These are phyloP conservation scores for Oscheius onirici DNA, from an alignment of 2,888 invertebrate genomes.

Conservation along the genomic window DNA sequence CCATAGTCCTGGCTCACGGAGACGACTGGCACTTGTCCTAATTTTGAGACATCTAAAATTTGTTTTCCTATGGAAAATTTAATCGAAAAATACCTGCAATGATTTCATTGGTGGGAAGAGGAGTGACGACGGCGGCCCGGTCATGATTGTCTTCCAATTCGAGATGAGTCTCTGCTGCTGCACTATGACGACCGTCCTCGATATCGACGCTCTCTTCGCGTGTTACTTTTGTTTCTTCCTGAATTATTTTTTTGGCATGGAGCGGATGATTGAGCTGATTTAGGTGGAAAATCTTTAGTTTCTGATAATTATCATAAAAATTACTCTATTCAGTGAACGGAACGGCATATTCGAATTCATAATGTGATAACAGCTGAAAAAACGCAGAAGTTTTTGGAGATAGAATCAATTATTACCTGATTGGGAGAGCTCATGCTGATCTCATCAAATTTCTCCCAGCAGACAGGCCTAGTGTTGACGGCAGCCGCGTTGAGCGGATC, in stretches of 20 bases:
- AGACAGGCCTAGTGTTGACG: conserved; percentile 7
- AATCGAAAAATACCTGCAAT: conserved; percentile 23
- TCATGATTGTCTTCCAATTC: conserved; percentile 31
- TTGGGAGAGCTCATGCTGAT: conserved; percentile 39
- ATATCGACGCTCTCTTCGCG: conserved; percentile 33
- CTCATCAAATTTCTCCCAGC: conserved; percentile 44
- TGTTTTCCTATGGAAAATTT: background rate
- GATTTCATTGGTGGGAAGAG: conserved; percentile 34
- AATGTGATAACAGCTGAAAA: background rate
- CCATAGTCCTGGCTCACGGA: conserved; percentile 29
- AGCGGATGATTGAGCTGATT: too few species aligned
- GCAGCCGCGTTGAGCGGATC: conserved; percentile 31
- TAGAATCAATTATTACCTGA: background rate
- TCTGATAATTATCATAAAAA: too few species aligned
- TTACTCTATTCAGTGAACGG: too few species aligned
- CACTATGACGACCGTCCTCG: conserved; percentile 27
- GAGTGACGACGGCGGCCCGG: conserved; percentile 28
- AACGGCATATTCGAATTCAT: too few species aligned
- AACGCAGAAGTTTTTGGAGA: background rate
- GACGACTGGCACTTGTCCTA: conserved; percentile 29
- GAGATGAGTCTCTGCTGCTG: conserved; percentile 32
- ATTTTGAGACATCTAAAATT: conserved; percentile 28
- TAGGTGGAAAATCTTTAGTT: too few species aligned
- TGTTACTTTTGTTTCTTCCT: background rate
- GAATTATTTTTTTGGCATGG: background rate